Conservation (phyloP, 2,797 vertebrate species). For the Crypturellus tataupa region DNA sequence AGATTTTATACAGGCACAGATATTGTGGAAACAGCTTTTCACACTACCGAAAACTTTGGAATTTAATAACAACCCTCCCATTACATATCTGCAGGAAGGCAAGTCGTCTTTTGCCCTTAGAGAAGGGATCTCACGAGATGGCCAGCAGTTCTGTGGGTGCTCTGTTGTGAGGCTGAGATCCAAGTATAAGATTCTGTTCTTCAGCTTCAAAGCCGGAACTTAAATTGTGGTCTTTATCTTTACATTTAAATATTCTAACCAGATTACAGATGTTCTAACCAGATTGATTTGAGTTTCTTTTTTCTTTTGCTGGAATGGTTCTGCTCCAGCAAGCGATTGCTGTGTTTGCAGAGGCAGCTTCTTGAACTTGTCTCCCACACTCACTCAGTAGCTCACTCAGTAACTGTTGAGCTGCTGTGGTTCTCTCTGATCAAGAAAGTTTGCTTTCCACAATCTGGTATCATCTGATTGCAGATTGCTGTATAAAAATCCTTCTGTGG, state of each 20-base stretch:
- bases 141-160: not conserved
- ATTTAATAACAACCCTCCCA: no score
- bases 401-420: not conserved
- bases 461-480: not conserved
- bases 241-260: not conserved
- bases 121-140: not conserved
- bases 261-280: not conserved
- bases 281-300: not conserved
- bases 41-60: no score
- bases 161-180: not conserved
- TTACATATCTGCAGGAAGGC: no score
- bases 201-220: not conserved
- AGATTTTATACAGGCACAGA: not conserved
- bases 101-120: not conserved
- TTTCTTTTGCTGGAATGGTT: not conserved
- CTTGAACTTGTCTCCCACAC: not conserved
- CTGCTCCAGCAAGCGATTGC: not conserved
- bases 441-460: not conserved
- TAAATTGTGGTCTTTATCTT: not conserved
- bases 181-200: not conserved
- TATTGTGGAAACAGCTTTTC: no score
- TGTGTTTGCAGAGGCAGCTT: not conserved
- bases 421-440: not conserved
- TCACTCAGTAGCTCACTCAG: no score
- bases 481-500: not conserved